Evolutionary conservation across 2,888 invertebrate species (phyloP).

Genomic region (Orthosia gracilis): DNA sequence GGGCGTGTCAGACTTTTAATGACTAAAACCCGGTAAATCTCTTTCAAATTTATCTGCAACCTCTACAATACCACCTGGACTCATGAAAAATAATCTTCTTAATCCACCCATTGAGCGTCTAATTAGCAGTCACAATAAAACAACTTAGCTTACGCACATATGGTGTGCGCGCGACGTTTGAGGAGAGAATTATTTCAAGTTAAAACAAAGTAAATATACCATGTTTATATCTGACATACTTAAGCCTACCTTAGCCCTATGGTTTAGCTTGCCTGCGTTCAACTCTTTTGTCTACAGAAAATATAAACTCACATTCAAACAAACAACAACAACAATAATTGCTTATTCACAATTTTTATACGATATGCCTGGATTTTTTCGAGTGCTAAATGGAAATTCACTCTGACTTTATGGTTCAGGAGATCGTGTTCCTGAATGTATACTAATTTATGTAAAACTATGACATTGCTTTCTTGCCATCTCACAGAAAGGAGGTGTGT

Average conservation of each 20-base stretch:
- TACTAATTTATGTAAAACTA: neutral
- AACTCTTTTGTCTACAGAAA: slow-evolving; percentile 9
- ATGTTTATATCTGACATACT: neutral
- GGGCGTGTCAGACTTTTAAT: no score
- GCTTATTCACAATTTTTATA: slow-evolving; percentile 12
- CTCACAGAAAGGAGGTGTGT: no score
- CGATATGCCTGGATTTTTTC: slow-evolving; percentile 16
- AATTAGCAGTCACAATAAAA: no score
- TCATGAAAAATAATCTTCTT: no score
- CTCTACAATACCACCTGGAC: no score
- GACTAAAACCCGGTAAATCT: no score
- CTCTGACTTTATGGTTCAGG: slow-evolving; percentile 3
- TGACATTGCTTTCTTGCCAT: no score
- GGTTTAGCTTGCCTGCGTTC: slow-evolving; percentile 23
- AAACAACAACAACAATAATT: neutral
- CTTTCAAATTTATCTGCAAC: no score
- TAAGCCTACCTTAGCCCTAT: slow-evolving; percentile 16
- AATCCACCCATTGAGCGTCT: no score
- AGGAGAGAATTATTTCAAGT: neutral
- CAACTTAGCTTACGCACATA: no score
- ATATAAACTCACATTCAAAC: slow-evolving; percentile 1
- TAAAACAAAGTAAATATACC: slow-evolving; percentile 18
- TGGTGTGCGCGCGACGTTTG: no score
- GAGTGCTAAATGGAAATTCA: slow-evolving; percentile 25
- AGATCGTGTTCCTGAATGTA: neutral